These are phyloP conservation scores for Hassar affinis DNA, from an alignment of 2,113 vertebrate species.

Conservation along the genomic window DNA sequence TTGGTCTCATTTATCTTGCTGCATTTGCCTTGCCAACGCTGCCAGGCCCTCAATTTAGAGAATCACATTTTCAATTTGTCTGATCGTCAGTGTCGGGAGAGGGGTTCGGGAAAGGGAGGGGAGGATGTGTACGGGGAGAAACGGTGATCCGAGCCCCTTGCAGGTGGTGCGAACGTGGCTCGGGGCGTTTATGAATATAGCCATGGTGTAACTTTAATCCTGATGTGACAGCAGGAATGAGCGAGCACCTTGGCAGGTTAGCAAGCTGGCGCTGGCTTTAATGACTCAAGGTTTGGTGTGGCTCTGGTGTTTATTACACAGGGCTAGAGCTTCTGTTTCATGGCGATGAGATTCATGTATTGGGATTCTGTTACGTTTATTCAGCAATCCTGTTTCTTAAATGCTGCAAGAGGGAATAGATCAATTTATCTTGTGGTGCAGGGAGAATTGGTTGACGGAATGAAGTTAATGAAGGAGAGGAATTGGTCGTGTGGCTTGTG, in stretches of 20 bases:
- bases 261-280: conserved; percentile 35
- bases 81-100: conserved; percentile 61
- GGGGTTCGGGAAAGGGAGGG: no score
- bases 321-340: conserved; percentile 16
- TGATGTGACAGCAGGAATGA: conserved; percentile 40
- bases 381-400: conserved; percentile 27
- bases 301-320: conserved; percentile 32
- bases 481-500: conserved; percentile 10
- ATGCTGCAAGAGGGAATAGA: conserved; percentile 11
- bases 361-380: conserved; percentile 36
- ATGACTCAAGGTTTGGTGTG: conserved; percentile 46
- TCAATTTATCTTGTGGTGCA: conserved; percentile 11
- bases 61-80: conserved; percentile 70
- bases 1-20: conserved; percentile 35
- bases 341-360: conserved; percentile 39
- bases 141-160: conserved; percentile 56
- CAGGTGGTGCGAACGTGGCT: conserved; percentile 55
- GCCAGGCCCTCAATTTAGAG: conserved; percentile 43
- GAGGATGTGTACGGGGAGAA: conserved; percentile 15
- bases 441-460: not conserved
- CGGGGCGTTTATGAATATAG: conserved; percentile 59
- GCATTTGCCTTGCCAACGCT: conserved; percentile 15
- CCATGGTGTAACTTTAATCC: conserved; percentile 55
- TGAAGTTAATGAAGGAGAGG: conserved; percentile 16
- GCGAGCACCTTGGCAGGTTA: conserved; percentile 40